Base-by-base conservation (phyloP, 2,113 vertebrate species). In the Dipodomys ordii region DNA sequence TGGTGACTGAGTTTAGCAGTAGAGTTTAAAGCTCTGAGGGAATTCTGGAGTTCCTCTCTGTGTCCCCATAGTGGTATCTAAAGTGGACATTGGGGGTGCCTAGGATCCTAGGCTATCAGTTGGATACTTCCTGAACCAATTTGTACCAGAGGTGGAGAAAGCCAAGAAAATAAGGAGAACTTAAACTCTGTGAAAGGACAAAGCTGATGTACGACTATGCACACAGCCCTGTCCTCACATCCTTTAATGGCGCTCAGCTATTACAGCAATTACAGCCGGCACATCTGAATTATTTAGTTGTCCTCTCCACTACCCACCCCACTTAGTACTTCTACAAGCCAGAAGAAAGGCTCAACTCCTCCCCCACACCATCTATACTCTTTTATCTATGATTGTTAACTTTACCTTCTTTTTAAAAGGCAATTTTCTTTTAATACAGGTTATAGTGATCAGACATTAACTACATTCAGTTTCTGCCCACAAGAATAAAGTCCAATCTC, bases 381-480 rank as follows among this genome's bases (percentile, higher is more conserved):
- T 44, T 18, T 44, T 62, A 10, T 10, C 73, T n/a, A 4, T 3
- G 6, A 84, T 8, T 35, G 64, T 35, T 15, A 20, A 22, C 49
- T 1, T 68, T 12, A 53, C 22, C 13, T 83, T 11, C 62, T 32
- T 79, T 90, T 92, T 16, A 57, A 57, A 89, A 89, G 44, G 79
- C 46, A 13, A 30, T 92, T 87, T 91, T n/a, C 84, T 84, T 25
- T 86, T 93, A 77, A 28, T 82, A 86, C 19, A 90, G 13, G 35
- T 83, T 65, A 78, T 7, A 8, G 7, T 18, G 53, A 9, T 46
- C 57, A n/a, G 53, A 44, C 23, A 39, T 68, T 76, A 93, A 88
- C 90, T 10, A 32, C 18, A 46, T 10, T 30, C 93, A 19, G 15
- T 18, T 28, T 62, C 77, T 65, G 18, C 19, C 4, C 25, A 53